Evolutionary conservation across 2,113 vertebrate species (phyloP), one percentile per base, ranked within the genome.

Genomic region (Lophius piscatorius): DNA sequence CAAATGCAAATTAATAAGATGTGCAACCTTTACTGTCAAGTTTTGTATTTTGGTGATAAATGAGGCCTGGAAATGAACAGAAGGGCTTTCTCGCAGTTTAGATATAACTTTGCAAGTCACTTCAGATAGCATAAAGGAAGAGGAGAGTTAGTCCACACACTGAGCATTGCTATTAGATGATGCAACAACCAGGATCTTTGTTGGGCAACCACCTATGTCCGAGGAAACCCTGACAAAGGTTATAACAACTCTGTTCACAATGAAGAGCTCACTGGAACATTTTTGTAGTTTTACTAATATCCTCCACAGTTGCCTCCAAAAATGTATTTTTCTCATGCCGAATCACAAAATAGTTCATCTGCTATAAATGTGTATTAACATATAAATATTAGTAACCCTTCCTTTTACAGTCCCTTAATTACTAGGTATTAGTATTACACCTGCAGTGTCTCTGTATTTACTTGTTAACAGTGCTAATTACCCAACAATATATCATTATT

Each of bases 101-200:
- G 13, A 40, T 50, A 4, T 48, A 21, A 28, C 52, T 34, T 38
- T 47, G 47, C 26, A 39, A 40, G 8, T 28, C 14, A 13, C 42
- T 55, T 42, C 34, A 28, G 16, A 54, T 47, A 42, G 20, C 21
- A 16, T 33, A 46, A 13, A 6, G 17, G 29, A 29, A 63, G 29
- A 10, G 46, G 24, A 48, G 23, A 47, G 22, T 24, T 41, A 13
- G 14, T 33, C 24, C 28, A 42, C 17, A 47, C 35, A 21, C 36
- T 62, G 38, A 59, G 35, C 44, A 38, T 38, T 48, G 18, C 8
- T 31, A 46, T 17, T 41, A 58, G 63, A 74, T 54, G 23, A 71
- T 46, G 67, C 1, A 0, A 39, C 40, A 46, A 42, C 5, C 0
- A 16, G n/a, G 35, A 10, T 57, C 26, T 58, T 46, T 12, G 8